Evolutionary conservation across 2,888 invertebrate species (phyloP).

Genomic region (Leptinotarsa peninsularis): DNA sequence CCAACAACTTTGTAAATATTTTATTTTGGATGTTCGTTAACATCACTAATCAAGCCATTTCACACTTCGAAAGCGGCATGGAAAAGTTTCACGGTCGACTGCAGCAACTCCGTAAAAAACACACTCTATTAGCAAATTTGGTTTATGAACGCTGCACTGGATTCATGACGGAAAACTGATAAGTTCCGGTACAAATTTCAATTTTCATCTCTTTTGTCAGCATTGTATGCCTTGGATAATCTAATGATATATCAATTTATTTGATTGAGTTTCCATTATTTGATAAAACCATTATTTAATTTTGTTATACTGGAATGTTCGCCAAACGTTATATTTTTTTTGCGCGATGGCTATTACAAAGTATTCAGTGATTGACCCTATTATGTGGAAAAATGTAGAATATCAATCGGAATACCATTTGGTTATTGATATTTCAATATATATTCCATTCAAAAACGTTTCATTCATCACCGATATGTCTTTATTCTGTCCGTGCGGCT

Average conservation of each 20-base stretch:
- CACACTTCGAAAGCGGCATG: conserved; percentile 37
- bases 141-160: conserved; percentile 24
- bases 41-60: conserved; percentile 42
- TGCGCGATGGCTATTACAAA: too few relatives aligned
- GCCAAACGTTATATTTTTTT: too few relatives aligned
- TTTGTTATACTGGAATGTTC: too few relatives aligned
- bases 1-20: conserved; percentile 33
- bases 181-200: neutral
- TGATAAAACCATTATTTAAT: too few relatives aligned
- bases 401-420: too few relatives aligned
- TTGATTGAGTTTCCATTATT: neutral
- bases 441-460: too few relatives aligned
- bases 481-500: too few relatives aligned
- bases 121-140: conserved; percentile 26
- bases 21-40: conserved; percentile 40
- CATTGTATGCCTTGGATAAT: neutral
- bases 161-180: conserved; percentile 22
- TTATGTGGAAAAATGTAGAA: too few relatives aligned
- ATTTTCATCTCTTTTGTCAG: neutral
- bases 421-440: too few relatives aligned
- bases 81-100: conserved; percentile 29
- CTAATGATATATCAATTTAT: neutral
- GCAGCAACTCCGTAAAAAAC: conserved; percentile 21
- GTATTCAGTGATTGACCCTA: too few relatives aligned
- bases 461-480: too few relatives aligned